phyloP scores from a whole-genome alignment of 2,888 invertebrate genomes.

The Volucella inflata region DNA sequence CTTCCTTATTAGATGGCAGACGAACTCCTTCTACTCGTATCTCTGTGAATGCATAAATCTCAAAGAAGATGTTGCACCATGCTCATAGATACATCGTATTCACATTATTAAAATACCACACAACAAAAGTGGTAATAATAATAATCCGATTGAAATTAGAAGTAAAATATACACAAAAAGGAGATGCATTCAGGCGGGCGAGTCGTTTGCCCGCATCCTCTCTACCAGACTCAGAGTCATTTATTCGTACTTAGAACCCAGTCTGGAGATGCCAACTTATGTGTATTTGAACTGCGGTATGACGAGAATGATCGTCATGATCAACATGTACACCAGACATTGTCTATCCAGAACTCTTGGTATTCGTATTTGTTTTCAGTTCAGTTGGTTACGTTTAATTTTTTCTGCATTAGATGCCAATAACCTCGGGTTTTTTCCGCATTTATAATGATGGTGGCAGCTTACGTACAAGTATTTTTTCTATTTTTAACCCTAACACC shows the following conservation, averaged over 20 bases:
- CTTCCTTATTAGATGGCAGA: conserved; percentile 44
- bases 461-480: conserved; percentile 22
- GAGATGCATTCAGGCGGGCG: conserved; percentile 49
- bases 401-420: conserved; percentile 52
- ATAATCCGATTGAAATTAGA: conserved; percentile 73
- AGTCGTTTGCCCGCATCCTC: conserved; percentile 64
- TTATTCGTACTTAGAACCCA: conserved; percentile 46
- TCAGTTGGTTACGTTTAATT: conserved; percentile 34
- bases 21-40: not conserved
- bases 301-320: conserved; percentile 25
- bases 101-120: conserved; percentile 67
- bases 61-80: not conserved
- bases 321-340: conserved; percentile 10
- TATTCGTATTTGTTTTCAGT: conserved; percentile 63
- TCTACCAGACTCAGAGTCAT: conserved; percentile 24
- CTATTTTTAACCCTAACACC: conserved; percentile 63
- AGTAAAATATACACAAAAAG: conserved; percentile 56
- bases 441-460: conserved; percentile 56
- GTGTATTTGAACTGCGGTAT: conserved; percentile 16
- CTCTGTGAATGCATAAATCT: not conserved
- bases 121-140: conserved; percentile 70
- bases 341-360: conserved; percentile 23
- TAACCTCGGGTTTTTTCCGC: conserved; percentile 65
- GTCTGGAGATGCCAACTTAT: conserved; percentile 10
- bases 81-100: conserved; percentile 22